phyloP scores from a whole-genome alignment of 2,113 vertebrate species.

The Toxotes chatareus region DNA sequence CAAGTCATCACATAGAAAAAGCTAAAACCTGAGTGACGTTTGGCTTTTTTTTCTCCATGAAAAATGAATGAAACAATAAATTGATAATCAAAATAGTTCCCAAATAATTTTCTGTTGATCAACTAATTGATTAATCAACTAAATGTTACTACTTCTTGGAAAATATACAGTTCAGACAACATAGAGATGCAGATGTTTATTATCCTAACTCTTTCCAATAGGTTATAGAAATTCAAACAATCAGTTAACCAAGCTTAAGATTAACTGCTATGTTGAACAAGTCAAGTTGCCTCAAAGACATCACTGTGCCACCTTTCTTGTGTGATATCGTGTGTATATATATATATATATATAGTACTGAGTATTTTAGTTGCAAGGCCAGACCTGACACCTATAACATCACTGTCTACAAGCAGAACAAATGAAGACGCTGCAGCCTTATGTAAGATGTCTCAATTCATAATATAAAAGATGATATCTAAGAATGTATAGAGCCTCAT shows the following conservation, averaged over 20 bases:
- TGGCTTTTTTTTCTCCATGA: background rate
- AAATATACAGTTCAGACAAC: too few relatives aligned
- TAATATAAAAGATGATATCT: background rate
- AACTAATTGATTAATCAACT: background rate
- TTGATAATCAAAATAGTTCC: background rate
- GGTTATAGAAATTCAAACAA: background rate
- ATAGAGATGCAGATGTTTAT: too few relatives aligned
- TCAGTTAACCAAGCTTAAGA: background rate
- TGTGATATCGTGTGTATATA: background rate
- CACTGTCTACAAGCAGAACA: background rate
- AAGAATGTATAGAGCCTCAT: background rate
- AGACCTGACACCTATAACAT: background rate
- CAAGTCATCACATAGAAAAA: background rate
- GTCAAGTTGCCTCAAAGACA: background rate
- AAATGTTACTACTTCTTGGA: background rate
- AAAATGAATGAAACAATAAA: background rate
- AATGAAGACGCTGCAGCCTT: background rate
- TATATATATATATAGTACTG: too few relatives aligned
- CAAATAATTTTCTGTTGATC: background rate
- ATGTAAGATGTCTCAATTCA: background rate
- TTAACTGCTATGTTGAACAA: background rate
- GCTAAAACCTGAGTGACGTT: background rate
- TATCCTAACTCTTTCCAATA: background rate
- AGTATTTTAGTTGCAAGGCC: background rate
- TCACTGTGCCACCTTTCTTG: background rate